Evolutionary conservation across 2,888 invertebrate species (phyloP).

Genomic region (Thera obeliscata): DNA sequence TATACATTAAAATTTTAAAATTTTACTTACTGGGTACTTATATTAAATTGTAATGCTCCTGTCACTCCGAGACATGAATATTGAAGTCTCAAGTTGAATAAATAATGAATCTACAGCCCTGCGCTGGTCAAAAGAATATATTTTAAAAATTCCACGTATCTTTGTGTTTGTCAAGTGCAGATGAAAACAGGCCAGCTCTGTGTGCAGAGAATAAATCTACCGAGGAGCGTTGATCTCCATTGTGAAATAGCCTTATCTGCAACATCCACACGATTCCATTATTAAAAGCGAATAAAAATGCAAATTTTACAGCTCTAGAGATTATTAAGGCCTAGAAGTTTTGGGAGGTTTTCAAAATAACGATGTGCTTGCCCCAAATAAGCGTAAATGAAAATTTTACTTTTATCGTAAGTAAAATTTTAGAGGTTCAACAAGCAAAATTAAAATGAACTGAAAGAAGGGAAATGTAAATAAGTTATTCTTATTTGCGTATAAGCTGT

Average conservation of each 20-base stretch:
- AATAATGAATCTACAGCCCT: constrained; percentile 15
- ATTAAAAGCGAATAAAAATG: constrained; percentile 42
- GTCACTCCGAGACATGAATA: constrained; percentile 2
- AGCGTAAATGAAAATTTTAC: background rate
- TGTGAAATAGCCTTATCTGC: constrained; percentile 33
- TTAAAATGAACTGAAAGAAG: background rate
- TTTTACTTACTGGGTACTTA: too few relatives aligned
- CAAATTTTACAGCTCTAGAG: constrained; percentile 36
- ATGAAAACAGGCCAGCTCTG: constrained; percentile 10
- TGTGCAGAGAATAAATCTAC: constrained; percentile 21
- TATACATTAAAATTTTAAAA: too few relatives aligned
- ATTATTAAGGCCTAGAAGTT: constrained; percentile 33
- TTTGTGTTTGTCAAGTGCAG: constrained; percentile 13
- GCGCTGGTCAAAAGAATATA: constrained; percentile 22
- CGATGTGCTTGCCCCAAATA: constrained; percentile 26
- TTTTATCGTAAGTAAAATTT: background rate
- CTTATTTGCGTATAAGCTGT: too few relatives aligned
- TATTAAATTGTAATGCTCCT: background rate
- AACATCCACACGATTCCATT: constrained; percentile 38
- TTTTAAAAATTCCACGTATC: constrained; percentile 30
- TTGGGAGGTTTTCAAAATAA: constrained; percentile 29
- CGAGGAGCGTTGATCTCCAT: constrained; percentile 19
- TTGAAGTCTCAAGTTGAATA: constrained; percentile 42
- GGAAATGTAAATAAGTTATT: too few relatives aligned
- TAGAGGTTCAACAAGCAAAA: too few relatives aligned